phyloP scores from a whole-genome alignment of 2,888 invertebrate genomes.

The Rambutsinella grinnellia region DNA sequence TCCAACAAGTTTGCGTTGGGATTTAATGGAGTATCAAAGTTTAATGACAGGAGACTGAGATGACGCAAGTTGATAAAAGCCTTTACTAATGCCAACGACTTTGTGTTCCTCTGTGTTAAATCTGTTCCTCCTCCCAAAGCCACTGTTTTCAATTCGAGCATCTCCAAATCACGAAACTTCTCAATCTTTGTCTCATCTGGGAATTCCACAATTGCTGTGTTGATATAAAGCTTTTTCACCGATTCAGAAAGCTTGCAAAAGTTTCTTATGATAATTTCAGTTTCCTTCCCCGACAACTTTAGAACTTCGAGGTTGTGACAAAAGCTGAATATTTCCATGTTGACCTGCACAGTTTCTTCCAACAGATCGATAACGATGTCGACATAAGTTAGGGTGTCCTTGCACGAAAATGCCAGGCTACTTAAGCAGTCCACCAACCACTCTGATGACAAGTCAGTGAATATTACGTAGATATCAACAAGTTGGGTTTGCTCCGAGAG shows the following conservation, averaged over 20 bases:
- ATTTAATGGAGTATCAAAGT: constrained; percentile 28
- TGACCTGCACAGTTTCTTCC: constrained; percentile 21
- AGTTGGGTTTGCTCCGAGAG: constrained; percentile 28
- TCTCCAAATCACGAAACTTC: constrained; percentile 36
- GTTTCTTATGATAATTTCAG: constrained; percentile 28
- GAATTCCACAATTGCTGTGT: constrained; percentile 14
- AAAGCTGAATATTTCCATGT: constrained; percentile 37
- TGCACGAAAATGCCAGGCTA: constrained; percentile 1
- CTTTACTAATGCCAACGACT: constrained; percentile 11
- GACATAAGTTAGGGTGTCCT: constrained; percentile 21
- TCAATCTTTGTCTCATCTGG: constrained; percentile 18
- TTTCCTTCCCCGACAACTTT: constrained; percentile 21
- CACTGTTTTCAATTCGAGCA: constrained; percentile 45
- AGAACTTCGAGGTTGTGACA: constrained; percentile 41
- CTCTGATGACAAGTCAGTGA: constrained; percentile 14
- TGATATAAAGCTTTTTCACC: constrained; percentile 35
- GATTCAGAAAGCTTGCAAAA: constrained; percentile 31
- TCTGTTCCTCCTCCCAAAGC: not conserved
- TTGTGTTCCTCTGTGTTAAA: constrained; percentile 1
- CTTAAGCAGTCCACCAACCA: constrained; percentile 20
- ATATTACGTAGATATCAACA: constrained; percentile 9
- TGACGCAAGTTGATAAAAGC: constrained; percentile 25
- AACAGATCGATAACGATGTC: constrained; percentile 16
- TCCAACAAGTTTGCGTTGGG: constrained; percentile 12
- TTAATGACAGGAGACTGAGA: constrained; percentile 25